Evolutionary conservation across 2,797 vertebrate genomes (phyloP).

Genomic region (Falco naumanni): DNA sequence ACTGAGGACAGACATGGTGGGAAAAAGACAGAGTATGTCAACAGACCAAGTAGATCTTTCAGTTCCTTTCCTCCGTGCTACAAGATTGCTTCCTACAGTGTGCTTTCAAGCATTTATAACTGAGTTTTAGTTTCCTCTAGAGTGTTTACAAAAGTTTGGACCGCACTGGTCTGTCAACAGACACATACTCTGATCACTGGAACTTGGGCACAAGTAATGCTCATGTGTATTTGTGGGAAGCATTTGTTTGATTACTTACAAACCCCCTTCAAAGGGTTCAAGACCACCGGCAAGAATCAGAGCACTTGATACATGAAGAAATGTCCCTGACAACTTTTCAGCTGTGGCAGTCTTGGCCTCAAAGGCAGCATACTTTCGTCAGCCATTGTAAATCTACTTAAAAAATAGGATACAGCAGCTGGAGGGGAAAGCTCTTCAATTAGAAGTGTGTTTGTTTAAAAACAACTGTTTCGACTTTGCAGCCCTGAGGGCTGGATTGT

Average conservation of each 20-base stretch:
- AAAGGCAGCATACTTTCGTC: background rate
- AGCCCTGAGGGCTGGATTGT: background rate
- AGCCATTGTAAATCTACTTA: background rate
- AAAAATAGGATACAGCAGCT: background rate
- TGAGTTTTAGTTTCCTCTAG: background rate
- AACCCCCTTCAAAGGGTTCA: background rate
- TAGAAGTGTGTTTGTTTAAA: slow-evolving; percentile 1
- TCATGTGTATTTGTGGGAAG: background rate
- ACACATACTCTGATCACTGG: background rate
- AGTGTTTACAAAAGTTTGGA: background rate
- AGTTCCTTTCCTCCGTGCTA: background rate
- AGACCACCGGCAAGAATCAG: background rate
- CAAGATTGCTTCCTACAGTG: background rate
- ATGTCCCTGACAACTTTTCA: background rate
- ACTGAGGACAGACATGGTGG: background rate
- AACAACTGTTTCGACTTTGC: background rate
- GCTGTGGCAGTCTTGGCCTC: background rate
- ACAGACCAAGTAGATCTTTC: background rate
- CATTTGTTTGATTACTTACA: background rate
- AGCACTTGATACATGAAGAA: background rate
- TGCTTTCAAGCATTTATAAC: background rate
- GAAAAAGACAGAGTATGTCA: background rate
- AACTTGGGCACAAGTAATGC: background rate
- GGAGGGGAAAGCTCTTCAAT: background rate
- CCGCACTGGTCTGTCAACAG: background rate